phyloP scores from a whole-genome alignment of 2,113 vertebrate genomes.

The Saguinus midas region DNA sequence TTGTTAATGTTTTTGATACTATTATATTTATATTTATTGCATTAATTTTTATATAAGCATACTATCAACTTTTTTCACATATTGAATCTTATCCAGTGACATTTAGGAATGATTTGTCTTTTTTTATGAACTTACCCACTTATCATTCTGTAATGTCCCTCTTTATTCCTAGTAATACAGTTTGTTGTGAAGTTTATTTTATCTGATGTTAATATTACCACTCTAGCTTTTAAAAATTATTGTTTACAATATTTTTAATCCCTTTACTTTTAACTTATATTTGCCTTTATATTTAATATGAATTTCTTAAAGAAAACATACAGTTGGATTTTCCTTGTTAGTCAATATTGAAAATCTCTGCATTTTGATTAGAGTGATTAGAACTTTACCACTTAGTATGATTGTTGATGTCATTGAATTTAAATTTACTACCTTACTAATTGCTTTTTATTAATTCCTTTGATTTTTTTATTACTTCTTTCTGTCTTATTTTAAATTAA shows the following conservation, averaged over 20 bases:
- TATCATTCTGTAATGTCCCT: not conserved
- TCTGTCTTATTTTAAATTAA: not conserved
- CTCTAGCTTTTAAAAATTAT: not conserved
- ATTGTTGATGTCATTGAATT: not conserved
- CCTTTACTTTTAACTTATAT: not conserved
- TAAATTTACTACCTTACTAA: not conserved
- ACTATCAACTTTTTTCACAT: not conserved
- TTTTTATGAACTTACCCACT: not conserved
- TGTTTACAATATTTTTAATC: not conserved
- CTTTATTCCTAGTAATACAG: not conserved
- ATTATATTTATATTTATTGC: not conserved
- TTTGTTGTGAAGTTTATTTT: not conserved
- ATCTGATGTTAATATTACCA: not conserved
- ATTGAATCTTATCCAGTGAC: not conserved
- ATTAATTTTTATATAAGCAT: not conserved
- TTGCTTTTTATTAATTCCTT: not conserved
- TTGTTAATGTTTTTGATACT: not conserved
- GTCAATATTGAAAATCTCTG: not conserved
- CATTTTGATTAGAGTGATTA: not conserved
- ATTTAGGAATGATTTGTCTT: not conserved
- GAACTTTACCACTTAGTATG: not conserved
- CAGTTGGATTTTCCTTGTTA: not conserved
- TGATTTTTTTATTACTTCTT: not conserved
- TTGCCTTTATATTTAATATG: not conserved
- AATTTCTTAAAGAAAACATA: not conserved